Evolutionary conservation across 2,797 vertebrate species (phyloP), one percentile per base, ranked within the genome.

Genomic region (Eutrigla gurnardus): DNA sequence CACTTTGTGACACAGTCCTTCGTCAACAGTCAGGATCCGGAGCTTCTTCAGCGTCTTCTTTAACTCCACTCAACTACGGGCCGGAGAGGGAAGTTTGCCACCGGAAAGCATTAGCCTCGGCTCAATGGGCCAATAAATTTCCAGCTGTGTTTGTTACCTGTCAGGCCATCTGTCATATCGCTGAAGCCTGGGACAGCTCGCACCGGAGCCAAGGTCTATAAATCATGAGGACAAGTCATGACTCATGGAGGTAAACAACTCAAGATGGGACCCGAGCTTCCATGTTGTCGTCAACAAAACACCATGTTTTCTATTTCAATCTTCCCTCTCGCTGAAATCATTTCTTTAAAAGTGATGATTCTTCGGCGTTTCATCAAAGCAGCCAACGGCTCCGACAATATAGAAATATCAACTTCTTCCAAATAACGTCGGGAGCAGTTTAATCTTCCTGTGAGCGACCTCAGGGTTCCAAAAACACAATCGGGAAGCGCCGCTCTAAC

Each of bases 211-310:
- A 3, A 13, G 65, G 45, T 70, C 87, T 45, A 90, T 90, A 88
- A 88, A 88, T 89, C 90, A 90, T 1, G 0, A 64, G 70, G 69
- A 78, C 53, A 36, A 64, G 55, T 68, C 77, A 45, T 49, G 82
- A 86, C 77, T 83, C 80, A 65, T n/a, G 75, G 74, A 79, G 80
- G 88, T 86, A 87, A 89, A 90, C 87, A 90, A 81, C 84, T 82
- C 72, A 46, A 78, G 80, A 82, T 63, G 78, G 81, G 75, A 66
- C 73, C 65, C 5, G 60, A 0, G 75, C 70, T 66, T 78, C 80
- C 76, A 63, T 72, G 80, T 61, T 61, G 73, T 57, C 75, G 74
- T 53, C 82, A 82, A 78, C 68, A 82, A 82, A 77, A 80, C 78
- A 78, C 79, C 80, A 76, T 77, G 84, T 84, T 88, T 86, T 84